phyloP scores from a whole-genome alignment of 2,797 vertebrate species.

The Simalia tracyae region DNA sequence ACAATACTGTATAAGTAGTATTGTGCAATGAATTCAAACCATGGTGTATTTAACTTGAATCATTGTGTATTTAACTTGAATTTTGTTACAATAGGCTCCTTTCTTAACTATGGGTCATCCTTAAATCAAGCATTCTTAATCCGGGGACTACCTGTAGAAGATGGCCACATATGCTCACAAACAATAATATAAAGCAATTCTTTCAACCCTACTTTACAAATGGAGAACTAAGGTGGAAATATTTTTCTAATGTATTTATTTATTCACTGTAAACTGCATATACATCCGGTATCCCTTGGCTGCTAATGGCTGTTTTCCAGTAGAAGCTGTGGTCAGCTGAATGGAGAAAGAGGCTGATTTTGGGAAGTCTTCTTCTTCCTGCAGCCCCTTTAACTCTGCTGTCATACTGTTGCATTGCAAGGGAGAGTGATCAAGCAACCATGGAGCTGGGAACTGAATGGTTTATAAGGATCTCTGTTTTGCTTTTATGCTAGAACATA shows the following conservation, averaged over 20 bases:
- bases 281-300: too few species aligned
- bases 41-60: too few species aligned
- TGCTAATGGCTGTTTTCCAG: not conserved
- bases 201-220: not conserved
- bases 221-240: not conserved
- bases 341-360: not conserved
- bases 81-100: too few species aligned
- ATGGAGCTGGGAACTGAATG: not conserved
- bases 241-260: not conserved
- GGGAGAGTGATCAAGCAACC: not conserved
- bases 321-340: not conserved
- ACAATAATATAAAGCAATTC: not conserved
- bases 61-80: too few species aligned
- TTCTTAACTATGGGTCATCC: too few species aligned
- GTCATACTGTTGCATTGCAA: too few species aligned
- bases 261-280: not conserved
- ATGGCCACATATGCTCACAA: too few species aligned
- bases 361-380: not conserved
- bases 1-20: too few species aligned
- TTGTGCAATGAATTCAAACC: too few species aligned
- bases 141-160: too few species aligned
- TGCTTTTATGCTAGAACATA: not conserved
- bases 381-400: not conserved
- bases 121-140: too few species aligned
- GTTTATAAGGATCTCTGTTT: not conserved